phyloP scores from a whole-genome alignment of 2,797 vertebrate species.

The Australoheros facetus region DNA sequence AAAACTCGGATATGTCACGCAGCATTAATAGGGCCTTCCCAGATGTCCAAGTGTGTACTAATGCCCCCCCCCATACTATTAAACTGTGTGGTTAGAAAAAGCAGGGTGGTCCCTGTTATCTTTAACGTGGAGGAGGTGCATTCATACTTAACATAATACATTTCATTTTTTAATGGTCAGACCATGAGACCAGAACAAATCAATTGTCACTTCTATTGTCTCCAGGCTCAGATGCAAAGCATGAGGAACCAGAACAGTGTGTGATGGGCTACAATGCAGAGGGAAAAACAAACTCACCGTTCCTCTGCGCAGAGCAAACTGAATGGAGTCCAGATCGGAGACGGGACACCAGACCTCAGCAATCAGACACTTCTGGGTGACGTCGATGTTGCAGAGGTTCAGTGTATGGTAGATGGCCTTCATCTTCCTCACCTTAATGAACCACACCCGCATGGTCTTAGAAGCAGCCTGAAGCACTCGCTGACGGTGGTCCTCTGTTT shows the following conservation, averaged over 20 bases:
- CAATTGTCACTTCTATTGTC: no score
- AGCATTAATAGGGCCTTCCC: no score
- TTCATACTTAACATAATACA: no score
- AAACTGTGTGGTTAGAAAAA: no score
- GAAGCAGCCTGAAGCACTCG: conserved; percentile 95
- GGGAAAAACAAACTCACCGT: conserved; percentile 85
- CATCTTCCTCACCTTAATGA: conserved; percentile 99
- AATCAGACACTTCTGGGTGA: conserved; percentile 98
- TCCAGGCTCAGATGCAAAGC: neutral
- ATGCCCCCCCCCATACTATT: no score
- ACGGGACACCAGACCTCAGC: conserved; percentile 98
- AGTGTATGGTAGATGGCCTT: conserved; percentile 99
- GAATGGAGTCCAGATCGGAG: conserved; percentile 95
- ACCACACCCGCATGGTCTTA: conserved; percentile 97
- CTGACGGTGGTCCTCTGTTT: conserved; percentile 98
- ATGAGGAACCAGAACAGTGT: neutral
- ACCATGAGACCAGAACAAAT: no score
- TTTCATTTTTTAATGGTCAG: no score
- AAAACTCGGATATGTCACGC: no score
- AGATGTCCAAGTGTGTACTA: no score
- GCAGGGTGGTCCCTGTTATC: no score
- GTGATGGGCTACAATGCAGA: conserved; percentile 11
- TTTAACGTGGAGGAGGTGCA: no score
- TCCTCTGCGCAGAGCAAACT: conserved; percentile 95
- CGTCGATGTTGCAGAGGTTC: conserved; percentile 97